phyloP scores from a whole-genome alignment of 2,113 vertebrate species.

The Notechis scutatus region DNA sequence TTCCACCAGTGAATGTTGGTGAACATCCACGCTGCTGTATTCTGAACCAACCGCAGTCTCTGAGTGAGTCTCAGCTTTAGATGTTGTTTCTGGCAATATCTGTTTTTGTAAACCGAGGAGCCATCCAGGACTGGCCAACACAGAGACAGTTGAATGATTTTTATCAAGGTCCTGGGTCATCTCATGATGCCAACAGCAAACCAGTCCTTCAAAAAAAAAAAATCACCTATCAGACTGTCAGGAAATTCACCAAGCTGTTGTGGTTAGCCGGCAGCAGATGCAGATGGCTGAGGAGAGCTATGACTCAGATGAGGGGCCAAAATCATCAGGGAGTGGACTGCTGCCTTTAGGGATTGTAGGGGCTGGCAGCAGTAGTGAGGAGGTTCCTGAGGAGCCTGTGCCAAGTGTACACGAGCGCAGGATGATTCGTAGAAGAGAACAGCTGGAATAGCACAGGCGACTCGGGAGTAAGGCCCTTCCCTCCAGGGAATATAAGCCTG shows the following conservation, averaged over 20 bases:
- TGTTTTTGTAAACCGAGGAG: neutral
- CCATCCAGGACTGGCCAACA: neutral
- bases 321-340: too few relatives aligned
- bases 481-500: too few relatives aligned
- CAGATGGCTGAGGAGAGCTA: too few relatives aligned
- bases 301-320: too few relatives aligned
- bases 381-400: too few relatives aligned
- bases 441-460: too few relatives aligned
- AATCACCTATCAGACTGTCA: neutral
- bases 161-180: neutral
- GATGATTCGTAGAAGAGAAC: too few relatives aligned
- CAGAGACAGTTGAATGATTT: neutral
- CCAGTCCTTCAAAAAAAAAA: neutral
- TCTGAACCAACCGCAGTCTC: neutral
- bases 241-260: neutral
- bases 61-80: neutral
- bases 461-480: too few relatives aligned
- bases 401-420: too few relatives aligned
- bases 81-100: neutral
- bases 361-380: too few relatives aligned
- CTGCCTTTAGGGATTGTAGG: too few relatives aligned
- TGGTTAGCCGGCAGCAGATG: too few relatives aligned
- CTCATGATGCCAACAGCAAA: neutral
- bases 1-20: neutral
- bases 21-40: neutral